phyloP scores from a whole-genome alignment of 2,797 vertebrate species.

The Philypnodon macrostomus region DNA sequence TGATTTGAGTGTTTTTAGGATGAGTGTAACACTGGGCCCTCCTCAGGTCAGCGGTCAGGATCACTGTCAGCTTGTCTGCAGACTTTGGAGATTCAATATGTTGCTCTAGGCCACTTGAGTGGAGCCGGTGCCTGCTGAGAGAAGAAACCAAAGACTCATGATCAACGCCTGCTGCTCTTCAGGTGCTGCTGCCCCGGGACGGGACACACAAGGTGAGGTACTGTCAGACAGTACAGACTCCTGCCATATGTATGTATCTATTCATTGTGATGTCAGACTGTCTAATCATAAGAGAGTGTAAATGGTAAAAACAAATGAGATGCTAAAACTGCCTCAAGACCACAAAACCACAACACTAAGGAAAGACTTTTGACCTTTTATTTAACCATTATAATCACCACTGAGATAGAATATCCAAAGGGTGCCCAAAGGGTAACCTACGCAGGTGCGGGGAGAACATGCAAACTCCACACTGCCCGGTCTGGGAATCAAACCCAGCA shows the following conservation, averaged over 20 bases:
- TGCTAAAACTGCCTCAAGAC: too few species aligned
- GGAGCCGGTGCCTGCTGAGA: constrained; percentile 43
- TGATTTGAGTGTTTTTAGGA: not conserved
- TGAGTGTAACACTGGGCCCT: constrained; percentile 22
- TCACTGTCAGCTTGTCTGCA: constrained; percentile 27
- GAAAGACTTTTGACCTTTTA: too few species aligned
- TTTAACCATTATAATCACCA: too few species aligned
- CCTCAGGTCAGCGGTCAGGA: constrained; percentile 37
- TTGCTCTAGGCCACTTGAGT: constrained; percentile 36
- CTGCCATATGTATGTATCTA: too few species aligned
- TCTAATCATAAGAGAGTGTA: too few species aligned
- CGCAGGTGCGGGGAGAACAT: too few species aligned
- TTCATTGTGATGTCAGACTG: not conserved
- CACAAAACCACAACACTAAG: too few species aligned
- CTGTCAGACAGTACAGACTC: constrained; percentile 21
- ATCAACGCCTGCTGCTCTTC: constrained; percentile 38
- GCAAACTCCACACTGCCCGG: too few species aligned
- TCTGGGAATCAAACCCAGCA: too few species aligned
- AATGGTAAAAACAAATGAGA: too few species aligned
- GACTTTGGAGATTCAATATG: constrained; percentile 21
- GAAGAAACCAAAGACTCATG: constrained; percentile 47
- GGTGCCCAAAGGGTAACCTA: too few species aligned
- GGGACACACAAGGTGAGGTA: constrained; percentile 38
- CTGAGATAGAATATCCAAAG: too few species aligned
- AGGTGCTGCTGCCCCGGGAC: constrained; percentile 24